A percentile compares a stretch with the other conserved stretches of the same genome.
These are phyloP conservation scores for Rhinoptilus africanus DNA, from an alignment of 2,113 vertebrate species.

Conservation along the genomic window DNA sequence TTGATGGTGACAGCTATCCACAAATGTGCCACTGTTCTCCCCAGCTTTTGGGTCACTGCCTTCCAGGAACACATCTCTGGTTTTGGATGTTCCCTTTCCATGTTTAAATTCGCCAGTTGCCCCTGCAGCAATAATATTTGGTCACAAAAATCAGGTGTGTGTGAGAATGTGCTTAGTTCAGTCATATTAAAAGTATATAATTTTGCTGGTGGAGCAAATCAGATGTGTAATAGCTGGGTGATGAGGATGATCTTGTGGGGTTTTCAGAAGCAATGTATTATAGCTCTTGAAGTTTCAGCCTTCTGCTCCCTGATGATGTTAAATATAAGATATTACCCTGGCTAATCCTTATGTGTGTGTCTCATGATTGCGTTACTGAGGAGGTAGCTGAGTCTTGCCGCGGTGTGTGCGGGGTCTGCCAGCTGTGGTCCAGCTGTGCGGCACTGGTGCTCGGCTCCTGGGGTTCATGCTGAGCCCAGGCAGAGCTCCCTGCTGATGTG, in stretches of 20 bases:
- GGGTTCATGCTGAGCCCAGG: neutral
- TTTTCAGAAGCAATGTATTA: neutral
- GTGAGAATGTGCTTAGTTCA: neutral
- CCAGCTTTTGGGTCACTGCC: neutral
- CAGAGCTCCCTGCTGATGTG: neutral
- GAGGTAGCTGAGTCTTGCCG: neutral
- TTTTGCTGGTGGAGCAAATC: neutral
- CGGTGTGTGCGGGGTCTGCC: neutral
- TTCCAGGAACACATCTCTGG: neutral
- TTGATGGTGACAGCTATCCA: neutral
- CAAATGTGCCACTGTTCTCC: fast-evolving
- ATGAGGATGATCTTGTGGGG: neutral
- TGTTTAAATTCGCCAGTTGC: neutral
- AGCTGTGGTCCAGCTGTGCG: neutral
- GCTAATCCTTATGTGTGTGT: too few relatives aligned
- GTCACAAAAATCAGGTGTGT: fast-evolving
- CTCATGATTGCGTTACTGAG: neutral
- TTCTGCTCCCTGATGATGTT: neutral
- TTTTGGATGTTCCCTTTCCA: neutral
- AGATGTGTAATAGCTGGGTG: neutral
- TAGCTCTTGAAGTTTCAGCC: neutral
- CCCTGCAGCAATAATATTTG: neutral
- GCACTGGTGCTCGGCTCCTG: neutral
- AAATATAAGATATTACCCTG: neutral
- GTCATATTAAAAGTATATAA: neutral